These are phyloP conservation scores for Sylvicola cinctus DNA, from an alignment of 2,888 invertebrate species.

Conservation along the genomic window DNA sequence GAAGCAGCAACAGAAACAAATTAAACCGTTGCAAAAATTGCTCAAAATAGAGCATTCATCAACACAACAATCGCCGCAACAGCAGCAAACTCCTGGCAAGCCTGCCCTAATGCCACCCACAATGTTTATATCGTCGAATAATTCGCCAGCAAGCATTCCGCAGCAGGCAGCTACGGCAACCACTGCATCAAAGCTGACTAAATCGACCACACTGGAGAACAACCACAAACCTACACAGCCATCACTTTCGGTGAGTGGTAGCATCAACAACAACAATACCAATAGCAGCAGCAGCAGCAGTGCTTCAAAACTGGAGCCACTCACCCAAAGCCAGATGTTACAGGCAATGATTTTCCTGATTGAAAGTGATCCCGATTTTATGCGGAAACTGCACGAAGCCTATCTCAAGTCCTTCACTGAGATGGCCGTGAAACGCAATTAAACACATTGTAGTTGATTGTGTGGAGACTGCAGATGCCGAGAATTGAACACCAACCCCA, in stretches of 20 bases:
- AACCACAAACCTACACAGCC: constrained; percentile 4
- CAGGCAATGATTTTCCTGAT: constrained; percentile 76
- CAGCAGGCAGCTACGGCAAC: constrained; percentile 1
- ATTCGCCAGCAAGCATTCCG: too few relatives aligned
- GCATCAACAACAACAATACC: too few relatives aligned
- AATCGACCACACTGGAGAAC: constrained; percentile 4
- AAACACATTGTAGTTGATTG: too few relatives aligned
- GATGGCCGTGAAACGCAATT: constrained; percentile 28
- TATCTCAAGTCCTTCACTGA: constrained; percentile 73
- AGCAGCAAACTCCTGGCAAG: constrained; percentile 27
- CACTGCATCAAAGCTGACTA: constrained; percentile 5
- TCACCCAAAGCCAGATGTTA: constrained; percentile 71
- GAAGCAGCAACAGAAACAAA: background rate
- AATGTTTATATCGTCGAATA: constrained; percentile 54
- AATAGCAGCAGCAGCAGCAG: constrained; percentile 2
- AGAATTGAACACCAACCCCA: too few relatives aligned
- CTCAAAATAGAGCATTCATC: constrained; percentile 8
- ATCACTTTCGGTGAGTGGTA: background rate
- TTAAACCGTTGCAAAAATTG: constrained; percentile 5
- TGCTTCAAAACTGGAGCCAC: constrained; percentile 37
- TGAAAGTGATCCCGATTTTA: constrained; percentile 72
- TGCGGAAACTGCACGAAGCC: constrained; percentile 76
- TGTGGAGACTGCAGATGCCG: too few relatives aligned
- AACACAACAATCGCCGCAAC: background rate
- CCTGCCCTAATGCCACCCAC: constrained; percentile 71